Base-by-base conservation (phyloP, 2,113 vertebrate species). In the Mobula birostris region DNA sequence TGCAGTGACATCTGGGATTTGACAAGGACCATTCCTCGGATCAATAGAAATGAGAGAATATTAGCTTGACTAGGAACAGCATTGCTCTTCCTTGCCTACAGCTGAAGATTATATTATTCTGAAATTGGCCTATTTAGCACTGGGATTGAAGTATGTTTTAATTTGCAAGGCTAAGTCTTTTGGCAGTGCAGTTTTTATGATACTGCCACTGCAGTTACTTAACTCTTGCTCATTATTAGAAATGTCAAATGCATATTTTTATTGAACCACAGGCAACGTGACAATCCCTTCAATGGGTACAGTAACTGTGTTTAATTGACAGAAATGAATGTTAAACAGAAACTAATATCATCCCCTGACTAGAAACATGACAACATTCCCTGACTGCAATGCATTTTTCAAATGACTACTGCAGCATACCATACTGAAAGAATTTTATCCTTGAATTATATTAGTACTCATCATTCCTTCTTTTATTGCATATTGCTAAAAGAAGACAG, bases 301-400 rank as follows among this genome's bases (percentile, higher is more conserved):
- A 29, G 21, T 93, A 74, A 93, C 72, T 93, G 66, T 93, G 68
- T 93, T 76, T 72, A 93, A 93, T 93, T 21, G 36, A 66, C n/a
- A 74, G 91, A 93, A 74, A 93, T 93, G 24, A 93, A 93, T 76
- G 70, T 74, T 93, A 72, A 93, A 93, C 58, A 93, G 68, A 76
- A 93, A 74, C 68, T 76, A 76, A 76, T 93, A 74, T 74, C 68
- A 93, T 74, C 68, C 40, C 91, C 24, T 76, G 91, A 74, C 68
- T 93, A 93, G 72, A 76, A 74, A 74, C 6, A 93, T 32, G 40
- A 56, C 40, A 93, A 32, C 29, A 1, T 93, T 93, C 36, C 48
- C 32, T 93, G 70, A 11, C 70, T 74, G 70, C 68, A 40, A 72
- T 87, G 48, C 27, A 24, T 48, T 56, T 93, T 74, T 74, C 74